These are phyloP conservation scores for Agriotes lineatus DNA, from an alignment of 2,888 invertebrate genomes.

Conservation along the genomic window DNA sequence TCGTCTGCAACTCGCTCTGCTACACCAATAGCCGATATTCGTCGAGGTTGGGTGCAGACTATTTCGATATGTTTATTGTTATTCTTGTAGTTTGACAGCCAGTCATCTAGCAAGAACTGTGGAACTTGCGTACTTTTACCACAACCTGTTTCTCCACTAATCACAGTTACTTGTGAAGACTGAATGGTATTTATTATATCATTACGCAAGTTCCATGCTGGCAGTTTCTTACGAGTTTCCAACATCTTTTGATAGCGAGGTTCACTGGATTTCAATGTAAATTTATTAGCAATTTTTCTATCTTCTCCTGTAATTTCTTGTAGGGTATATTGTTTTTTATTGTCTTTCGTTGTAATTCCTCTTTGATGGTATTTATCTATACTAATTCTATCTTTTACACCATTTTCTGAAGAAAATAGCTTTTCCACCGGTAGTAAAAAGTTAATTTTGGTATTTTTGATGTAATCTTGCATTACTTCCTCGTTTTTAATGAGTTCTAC, in stretches of 20 bases:
- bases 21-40: conserved; percentile 92
- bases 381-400: conserved; percentile 50
- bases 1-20: conserved; percentile 93
- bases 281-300: conserved; percentile 72
- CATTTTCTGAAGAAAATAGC: conserved; percentile 59
- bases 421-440: conserved; percentile 72
- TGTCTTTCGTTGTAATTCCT: conserved; percentile 70
- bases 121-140: conserved; percentile 93
- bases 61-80: conserved; percentile 81
- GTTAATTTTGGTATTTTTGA: conserved; percentile 71
- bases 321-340: conserved; percentile 67
- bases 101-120: conserved; percentile 92
- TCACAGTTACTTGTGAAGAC: conserved; percentile 77
- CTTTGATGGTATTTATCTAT: conserved; percentile 76
- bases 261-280: conserved; percentile 72
- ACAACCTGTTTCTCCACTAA: conserved; percentile 88
- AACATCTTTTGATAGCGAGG: conserved; percentile 77
- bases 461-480: conserved; percentile 73
- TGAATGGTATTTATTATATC: conserved; percentile 77
- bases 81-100: conserved; percentile 73
- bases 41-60: conserved; percentile 91
- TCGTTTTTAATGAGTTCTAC: conserved; percentile 79
- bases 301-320: conserved; percentile 74
- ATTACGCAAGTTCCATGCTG: conserved; percentile 79
- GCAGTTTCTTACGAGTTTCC: conserved; percentile 73